phyloP scores from a whole-genome alignment of 2,888 invertebrate species.

The Diloba caeruleocephala region DNA sequence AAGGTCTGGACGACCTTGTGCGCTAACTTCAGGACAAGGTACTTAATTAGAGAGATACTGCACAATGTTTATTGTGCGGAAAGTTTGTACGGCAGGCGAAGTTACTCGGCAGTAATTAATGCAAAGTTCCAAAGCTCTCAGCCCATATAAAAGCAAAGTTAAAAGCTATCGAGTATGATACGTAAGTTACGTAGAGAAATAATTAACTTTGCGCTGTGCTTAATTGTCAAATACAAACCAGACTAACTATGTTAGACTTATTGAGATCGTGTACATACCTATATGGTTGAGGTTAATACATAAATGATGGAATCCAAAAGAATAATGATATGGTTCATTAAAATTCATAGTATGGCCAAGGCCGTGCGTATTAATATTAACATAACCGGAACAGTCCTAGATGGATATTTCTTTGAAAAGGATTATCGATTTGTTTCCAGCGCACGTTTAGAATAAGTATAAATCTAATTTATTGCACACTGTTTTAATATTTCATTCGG shows the following conservation, averaged over 20 bases:
- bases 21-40: conserved; percentile 49
- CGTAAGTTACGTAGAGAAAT: conserved; percentile 44
- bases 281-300: neutral
- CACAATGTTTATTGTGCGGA: conserved; percentile 70
- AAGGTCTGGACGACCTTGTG: conserved; percentile 17
- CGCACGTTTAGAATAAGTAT: conserved; percentile 45
- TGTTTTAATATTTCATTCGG: conserved; percentile 47
- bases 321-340: conserved; percentile 10
- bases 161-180: conserved; percentile 57
- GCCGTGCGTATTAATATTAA: conserved; percentile 55
- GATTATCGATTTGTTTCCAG: conserved; percentile 40
- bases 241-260: conserved; percentile 5
- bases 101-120: conserved; percentile 56
- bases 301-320: conserved; percentile 18
- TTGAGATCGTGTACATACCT: neutral
- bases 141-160: conserved; percentile 62
- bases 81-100: conserved; percentile 48
- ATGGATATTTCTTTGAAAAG: conserved; percentile 43
- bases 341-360: conserved; percentile 56
- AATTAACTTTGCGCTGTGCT: conserved; percentile 20
- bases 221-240: conserved; percentile 8
- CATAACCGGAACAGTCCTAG: conserved; percentile 57
- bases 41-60: conserved; percentile 74
- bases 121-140: conserved; percentile 61
- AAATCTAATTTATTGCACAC: conserved; percentile 46